Base-by-base conservation (phyloP, 2,113 vertebrate genomes). In the Cairina moschata region DNA sequence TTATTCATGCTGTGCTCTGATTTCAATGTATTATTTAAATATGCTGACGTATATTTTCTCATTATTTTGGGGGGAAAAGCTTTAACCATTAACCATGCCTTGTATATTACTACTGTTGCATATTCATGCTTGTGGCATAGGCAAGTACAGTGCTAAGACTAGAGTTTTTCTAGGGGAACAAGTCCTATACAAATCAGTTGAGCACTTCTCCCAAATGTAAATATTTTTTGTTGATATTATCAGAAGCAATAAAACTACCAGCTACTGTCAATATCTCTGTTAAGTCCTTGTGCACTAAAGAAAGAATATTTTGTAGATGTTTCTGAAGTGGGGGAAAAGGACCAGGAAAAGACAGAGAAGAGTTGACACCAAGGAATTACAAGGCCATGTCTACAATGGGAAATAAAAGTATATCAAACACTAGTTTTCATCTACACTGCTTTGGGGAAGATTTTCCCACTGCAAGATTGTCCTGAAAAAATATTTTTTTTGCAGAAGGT, bases 1-100 rank as follows among this genome's bases (percentile, higher is more conserved):
- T 88, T 93, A 82, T 90, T 90, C 90, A 88, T 81, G 77, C 92
- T 94, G 86, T 82, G 83, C 76, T 96, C 73, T 93, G 76, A 90
- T 94, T 96, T 96, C 77, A 96, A 55, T 91, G 67, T 25, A 55
- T 94, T 92, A 97, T 95, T 94, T 94, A 96, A 96, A 95, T 93
- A 88, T 86, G 93, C 93, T 91, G 96, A 95, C 76, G 91, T 25
- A 76, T 87, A 93, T 96, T 96, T 95, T 93, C 65, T 93, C 80
- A 93, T 92, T 96, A 95, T 93, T 96, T 91, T 85, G 0, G 1
- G 32, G 76, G 34, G 1, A 11, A 88, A 95, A 95, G 58, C 84
- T 94, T 78, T 95, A 93, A 94, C 21, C 69, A 86, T 91, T 92
- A 92, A 93, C 86, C 79, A 48, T 75, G 56, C 88, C 72, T 94